These are phyloP conservation scores for Cyanoramphus novaezelandiae DNA, from an alignment of 2,113 vertebrate genomes.

Conservation along the genomic window DNA sequence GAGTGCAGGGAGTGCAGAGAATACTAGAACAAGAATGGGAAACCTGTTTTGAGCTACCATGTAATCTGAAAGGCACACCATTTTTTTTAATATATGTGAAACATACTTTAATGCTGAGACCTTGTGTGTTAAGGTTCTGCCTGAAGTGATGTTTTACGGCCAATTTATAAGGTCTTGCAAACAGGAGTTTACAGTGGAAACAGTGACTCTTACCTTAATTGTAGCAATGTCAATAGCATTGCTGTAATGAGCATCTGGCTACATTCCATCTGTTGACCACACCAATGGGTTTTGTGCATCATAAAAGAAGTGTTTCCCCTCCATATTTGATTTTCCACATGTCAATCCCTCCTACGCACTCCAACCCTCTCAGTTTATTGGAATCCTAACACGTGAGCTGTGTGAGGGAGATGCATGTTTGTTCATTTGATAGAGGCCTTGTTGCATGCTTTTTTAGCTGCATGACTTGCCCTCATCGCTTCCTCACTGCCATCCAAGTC, in stretches of 20 bases:
- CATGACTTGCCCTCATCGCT: neutral
- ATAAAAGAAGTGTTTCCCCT: constrained; percentile 53
- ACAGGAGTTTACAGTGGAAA: constrained; percentile 73
- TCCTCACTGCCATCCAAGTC: neutral
- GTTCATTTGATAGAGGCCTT: neutral
- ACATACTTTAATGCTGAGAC: constrained; percentile 59
- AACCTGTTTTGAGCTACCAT: constrained; percentile 60
- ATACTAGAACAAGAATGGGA: constrained; percentile 54
- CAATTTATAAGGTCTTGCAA: constrained; percentile 67
- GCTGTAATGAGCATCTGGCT: constrained; percentile 71
- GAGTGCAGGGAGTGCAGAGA: constrained; percentile 28
- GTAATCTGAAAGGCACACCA: constrained; percentile 41
- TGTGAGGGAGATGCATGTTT: neutral
- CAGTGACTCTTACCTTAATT: constrained; percentile 69
- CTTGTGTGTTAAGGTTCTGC: constrained; percentile 53
- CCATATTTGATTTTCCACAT: constrained; percentile 63
- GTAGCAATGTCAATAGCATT: constrained; percentile 68
- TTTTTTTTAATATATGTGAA: constrained; percentile 56
- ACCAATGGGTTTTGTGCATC: constrained; percentile 60
- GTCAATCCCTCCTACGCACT: neutral
- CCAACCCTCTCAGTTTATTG: constrained; percentile 26
- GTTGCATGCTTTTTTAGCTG: rapidly evolving
- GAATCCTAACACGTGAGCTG: neutral
- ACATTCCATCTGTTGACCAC: constrained; percentile 67
- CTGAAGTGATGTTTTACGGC: constrained; percentile 62